Percentiles rank a stretch among this genome's conserved stretches.
phyloP scores from a whole-genome alignment of 2,888 invertebrate species.

The Dryococelus australis region DNA sequence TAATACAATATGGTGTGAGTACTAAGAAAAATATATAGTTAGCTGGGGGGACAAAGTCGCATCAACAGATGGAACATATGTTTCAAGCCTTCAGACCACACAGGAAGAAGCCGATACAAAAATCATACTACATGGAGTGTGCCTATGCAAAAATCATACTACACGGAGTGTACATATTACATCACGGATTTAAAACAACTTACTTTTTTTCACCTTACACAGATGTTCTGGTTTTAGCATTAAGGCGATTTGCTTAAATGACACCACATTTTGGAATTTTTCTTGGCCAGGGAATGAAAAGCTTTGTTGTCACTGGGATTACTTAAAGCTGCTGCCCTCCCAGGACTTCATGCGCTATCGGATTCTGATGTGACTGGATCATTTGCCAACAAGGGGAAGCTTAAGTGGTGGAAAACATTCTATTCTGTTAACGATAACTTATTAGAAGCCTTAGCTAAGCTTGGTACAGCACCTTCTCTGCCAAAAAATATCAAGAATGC shows the following conservation, averaged over 20 bases:
- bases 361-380: neutral
- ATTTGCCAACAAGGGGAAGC: neutral
- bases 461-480: neutral
- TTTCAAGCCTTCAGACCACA: neutral
- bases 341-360: neutral
- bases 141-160: too few species aligned
- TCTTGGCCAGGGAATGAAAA: neutral
- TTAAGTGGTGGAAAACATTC: neutral
- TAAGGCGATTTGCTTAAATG: neutral
- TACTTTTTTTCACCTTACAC: neutral
- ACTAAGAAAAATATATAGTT: neutral
- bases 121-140: too few species aligned
- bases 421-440: neutral
- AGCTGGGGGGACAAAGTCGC: neutral
- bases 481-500: too few species aligned
- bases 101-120: neutral
- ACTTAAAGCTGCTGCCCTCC: neutral
- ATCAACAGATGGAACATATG: neutral
- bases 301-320: neutral
- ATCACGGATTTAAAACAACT: neutral
- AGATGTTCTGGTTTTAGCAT: neutral
- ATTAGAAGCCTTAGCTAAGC: neutral
- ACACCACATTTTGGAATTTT: neutral
- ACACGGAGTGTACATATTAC: neutral
- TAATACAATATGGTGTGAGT: neutral